Evolutionary conservation across 2,113 vertebrate genomes (phyloP), one percentile per base, ranked within the genome.

Genomic region (Pristiophorus japonicus): DNA sequence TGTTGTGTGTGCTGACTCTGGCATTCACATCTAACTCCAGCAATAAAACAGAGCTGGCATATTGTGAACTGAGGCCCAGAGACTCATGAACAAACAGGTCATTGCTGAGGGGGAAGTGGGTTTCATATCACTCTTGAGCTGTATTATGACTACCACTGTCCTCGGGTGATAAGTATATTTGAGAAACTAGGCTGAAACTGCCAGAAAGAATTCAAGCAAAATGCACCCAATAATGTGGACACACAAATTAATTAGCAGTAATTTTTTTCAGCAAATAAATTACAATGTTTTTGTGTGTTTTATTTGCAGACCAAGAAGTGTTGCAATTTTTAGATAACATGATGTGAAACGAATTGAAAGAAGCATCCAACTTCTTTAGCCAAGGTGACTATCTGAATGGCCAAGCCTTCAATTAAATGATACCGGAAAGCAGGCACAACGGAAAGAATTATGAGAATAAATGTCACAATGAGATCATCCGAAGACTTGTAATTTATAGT

Each of bases 281-380:
- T 51, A 30, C 24, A 47, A 16, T 14, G 12, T n/a, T 62, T 78
- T 55, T 47, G 38, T 78, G 38, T 24, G 95, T 67, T 96, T 70
- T n/a, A 47, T 97, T 96, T 96, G 75, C 96, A 97, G 97, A 96
- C 51, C 96, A 84, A 51, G 70, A 96, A 16, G 67, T 96, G 85
- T 30, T 96, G 95, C 94, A 63, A n/a, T 55, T 95, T 95, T 66
- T 96, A 93, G 94, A 94, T 22, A 96, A 55, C 96, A 51, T 70
- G 24, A 34, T 34, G 66, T 95, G 95, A 78, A 30, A 34, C 96
- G 88, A 96, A 96, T 34, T 24, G n/a, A 14, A 95, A 92, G 63
- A 95, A 96, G 45, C 59, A 81, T 95, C 95, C 30, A 55, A 38
- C 27, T 42, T 95, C 51, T 24, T 95, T 2, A 84, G 4, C 67